phyloP scores from a whole-genome alignment of 2,797 vertebrate genomes.

The Syngnathus rostellatus region DNA sequence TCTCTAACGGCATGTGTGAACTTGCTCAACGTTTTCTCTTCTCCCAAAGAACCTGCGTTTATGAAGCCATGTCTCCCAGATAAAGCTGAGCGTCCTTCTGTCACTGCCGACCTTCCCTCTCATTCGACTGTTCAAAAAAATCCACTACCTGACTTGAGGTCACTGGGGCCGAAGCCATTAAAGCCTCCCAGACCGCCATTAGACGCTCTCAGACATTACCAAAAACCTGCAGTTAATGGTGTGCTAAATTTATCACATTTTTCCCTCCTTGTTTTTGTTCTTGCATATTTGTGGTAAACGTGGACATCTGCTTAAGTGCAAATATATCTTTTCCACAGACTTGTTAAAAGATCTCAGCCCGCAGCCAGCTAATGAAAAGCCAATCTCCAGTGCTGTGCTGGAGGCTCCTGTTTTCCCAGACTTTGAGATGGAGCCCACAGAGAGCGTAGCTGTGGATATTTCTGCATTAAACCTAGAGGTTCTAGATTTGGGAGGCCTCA shows the following conservation, averaged over 20 bases:
- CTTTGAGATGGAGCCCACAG: slow-evolving; percentile 46
- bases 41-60: slow-evolving; percentile 28
- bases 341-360: slow-evolving; percentile 13
- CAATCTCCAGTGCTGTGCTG: slow-evolving; percentile 27
- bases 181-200: slow-evolving; percentile 63
- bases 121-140: slow-evolving; percentile 30
- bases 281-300: slow-evolving; percentile 17
- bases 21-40: not conserved
- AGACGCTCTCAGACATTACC: slow-evolving; percentile 50
- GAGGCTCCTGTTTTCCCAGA: slow-evolving; percentile 57
- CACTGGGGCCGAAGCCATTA: slow-evolving; percentile 33
- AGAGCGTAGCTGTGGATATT: slow-evolving; percentile 39
- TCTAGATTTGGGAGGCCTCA: slow-evolving; percentile 23
- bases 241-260: not conserved
- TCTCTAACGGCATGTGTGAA: not conserved
- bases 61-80: slow-evolving; percentile 19
- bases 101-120: slow-evolving; percentile 10
- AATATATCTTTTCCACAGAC: slow-evolving; percentile 34
- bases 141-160: slow-evolving; percentile 42
- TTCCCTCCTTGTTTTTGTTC: not conserved
- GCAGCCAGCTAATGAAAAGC: slow-evolving; percentile 10
- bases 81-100: slow-evolving; percentile 10
- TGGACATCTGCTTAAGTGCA: slow-evolving; percentile 29
- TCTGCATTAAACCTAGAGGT: slow-evolving; percentile 42
- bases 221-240: slow-evolving; percentile 13